Evolutionary conservation across 1,140 invertebrate species (phyloP).

Genomic region (Drosophila trapezifrons): DNA sequence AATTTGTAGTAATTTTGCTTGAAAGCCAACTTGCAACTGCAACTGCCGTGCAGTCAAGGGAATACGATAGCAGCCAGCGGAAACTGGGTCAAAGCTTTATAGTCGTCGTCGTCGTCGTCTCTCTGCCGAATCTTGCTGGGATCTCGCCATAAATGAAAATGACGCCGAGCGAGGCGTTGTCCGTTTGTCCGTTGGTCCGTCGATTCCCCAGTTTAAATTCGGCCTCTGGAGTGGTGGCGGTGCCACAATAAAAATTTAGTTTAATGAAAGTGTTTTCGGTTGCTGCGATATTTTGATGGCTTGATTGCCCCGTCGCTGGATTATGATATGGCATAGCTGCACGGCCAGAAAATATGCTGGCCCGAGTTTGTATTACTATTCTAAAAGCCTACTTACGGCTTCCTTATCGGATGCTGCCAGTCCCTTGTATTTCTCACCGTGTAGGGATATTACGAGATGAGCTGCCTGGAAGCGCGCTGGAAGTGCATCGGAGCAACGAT

Average conservation of each 20-base stretch:
- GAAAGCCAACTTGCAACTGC: conserved; percentile 40
- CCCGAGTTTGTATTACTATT: too few species aligned
- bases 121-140: conserved; percentile 34
- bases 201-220: conserved; percentile 12
- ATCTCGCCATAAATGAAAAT: conserved; percentile 71
- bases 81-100: conserved; percentile 80
- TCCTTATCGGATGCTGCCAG: too few species aligned
- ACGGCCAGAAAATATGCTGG: background rate
- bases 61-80: conserved; percentile 40
- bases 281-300: conserved; percentile 64
- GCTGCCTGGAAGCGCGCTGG: conserved; percentile 52
- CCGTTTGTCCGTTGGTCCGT: background rate
- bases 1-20: conserved; percentile 78
- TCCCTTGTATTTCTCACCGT: background rate
- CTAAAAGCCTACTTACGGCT: too few species aligned
- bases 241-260: conserved; percentile 79
- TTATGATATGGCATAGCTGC: conserved; percentile 57
- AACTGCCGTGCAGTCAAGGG: conserved; percentile 1
- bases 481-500: conserved; percentile 38
- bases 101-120: conserved; percentile 16
- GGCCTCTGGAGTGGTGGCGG: conserved; percentile 33
- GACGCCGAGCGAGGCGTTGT: conserved; percentile 20
- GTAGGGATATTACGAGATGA: conserved; percentile 44
- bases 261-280: conserved; percentile 80
- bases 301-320: conserved; percentile 68